These are phyloP conservation scores for Pseudococcus longispinus DNA, from an alignment of 2,888 invertebrate genomes.

Conservation along the genomic window DNA sequence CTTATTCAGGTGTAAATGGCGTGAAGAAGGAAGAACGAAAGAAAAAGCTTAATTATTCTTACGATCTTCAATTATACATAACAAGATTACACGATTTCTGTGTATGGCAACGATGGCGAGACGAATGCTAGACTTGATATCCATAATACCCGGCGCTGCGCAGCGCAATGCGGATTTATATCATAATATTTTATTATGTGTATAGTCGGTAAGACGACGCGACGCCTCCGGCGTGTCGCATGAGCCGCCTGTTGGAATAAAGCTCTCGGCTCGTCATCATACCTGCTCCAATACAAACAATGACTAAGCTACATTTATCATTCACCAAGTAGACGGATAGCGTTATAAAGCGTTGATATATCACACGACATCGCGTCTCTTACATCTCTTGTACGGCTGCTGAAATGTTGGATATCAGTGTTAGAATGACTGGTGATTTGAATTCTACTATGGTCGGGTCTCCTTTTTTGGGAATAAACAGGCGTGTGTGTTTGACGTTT, in stretches of 20 bases:
- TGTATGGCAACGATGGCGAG: background rate
- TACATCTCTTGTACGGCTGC: background rate
- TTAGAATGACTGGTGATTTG: slow-evolving; percentile 20
- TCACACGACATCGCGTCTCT: background rate
- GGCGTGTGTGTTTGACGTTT: slow-evolving; percentile 27
- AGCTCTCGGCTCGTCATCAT: background rate
- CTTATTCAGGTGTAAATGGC: background rate
- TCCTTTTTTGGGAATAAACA: background rate
- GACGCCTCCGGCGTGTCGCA: slow-evolving; percentile 3
- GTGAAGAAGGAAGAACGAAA: no score
- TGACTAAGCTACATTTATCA: slow-evolving; percentile 35
- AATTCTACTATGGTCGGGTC: background rate
- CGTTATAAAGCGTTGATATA: background rate
- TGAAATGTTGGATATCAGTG: slow-evolving; percentile 28
- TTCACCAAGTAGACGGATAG: background rate
- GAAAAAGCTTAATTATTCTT: slow-evolving; percentile 12
- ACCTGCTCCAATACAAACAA: slow-evolving; percentile 27
- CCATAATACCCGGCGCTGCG: background rate
- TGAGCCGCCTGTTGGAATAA: background rate
- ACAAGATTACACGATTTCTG: background rate
- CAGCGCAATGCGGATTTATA: background rate
- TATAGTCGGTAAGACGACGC: background rate
- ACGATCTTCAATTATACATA: background rate
- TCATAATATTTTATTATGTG: background rate
- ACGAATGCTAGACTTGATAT: background rate